phyloP scores from a whole-genome alignment of 2,888 invertebrate genomes.

The Campoplex capitator region DNA sequence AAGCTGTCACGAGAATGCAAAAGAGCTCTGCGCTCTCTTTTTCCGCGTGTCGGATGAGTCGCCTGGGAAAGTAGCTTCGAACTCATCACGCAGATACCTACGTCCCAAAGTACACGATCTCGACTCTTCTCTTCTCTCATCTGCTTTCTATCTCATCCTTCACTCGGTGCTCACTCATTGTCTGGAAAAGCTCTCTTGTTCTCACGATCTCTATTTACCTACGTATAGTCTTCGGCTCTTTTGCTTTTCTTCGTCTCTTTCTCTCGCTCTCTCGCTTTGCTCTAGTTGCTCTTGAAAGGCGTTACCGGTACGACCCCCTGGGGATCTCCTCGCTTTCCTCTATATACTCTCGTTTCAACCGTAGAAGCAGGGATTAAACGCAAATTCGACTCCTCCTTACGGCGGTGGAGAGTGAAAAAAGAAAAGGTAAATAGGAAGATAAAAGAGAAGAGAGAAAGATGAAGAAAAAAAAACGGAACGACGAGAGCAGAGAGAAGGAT shows the following conservation, averaged over 20 bases:
- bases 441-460: slow-evolving; percentile 4
- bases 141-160: slow-evolving; percentile 50
- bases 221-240: slow-evolving; percentile 51
- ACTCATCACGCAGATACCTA: slow-evolving; percentile 67
- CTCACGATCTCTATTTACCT: slow-evolving; percentile 63
- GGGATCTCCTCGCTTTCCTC: slow-evolving; percentile 55
- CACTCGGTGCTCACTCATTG: slow-evolving; percentile 38
- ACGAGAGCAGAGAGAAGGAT: slow-evolving; percentile 42
- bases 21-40: slow-evolving; percentile 13
- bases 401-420: slow-evolving; percentile 50
- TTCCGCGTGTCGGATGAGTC: slow-evolving; percentile 51
- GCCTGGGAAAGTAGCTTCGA: slow-evolving; percentile 67
- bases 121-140: slow-evolving; percentile 45
- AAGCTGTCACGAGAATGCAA: slow-evolving; percentile 33
- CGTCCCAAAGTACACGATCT: slow-evolving; percentile 60
- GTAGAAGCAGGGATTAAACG: slow-evolving; percentile 65
- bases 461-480: slow-evolving; percentile 15
- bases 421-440: slow-evolving; percentile 38
- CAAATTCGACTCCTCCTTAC: slow-evolving; percentile 61
- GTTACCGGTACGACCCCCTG: slow-evolving; percentile 62
- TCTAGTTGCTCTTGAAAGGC: slow-evolving; percentile 37
- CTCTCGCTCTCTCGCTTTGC: not conserved
- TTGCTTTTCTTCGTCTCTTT: slow-evolving; percentile 23
- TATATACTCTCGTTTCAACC: slow-evolving; percentile 39
- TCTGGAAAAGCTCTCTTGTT: slow-evolving; percentile 63